Evolutionary conservation across 2,113 vertebrate genomes (phyloP), one percentile per base, ranked within the genome.

Genomic region (Propithecus coquereli): DNA sequence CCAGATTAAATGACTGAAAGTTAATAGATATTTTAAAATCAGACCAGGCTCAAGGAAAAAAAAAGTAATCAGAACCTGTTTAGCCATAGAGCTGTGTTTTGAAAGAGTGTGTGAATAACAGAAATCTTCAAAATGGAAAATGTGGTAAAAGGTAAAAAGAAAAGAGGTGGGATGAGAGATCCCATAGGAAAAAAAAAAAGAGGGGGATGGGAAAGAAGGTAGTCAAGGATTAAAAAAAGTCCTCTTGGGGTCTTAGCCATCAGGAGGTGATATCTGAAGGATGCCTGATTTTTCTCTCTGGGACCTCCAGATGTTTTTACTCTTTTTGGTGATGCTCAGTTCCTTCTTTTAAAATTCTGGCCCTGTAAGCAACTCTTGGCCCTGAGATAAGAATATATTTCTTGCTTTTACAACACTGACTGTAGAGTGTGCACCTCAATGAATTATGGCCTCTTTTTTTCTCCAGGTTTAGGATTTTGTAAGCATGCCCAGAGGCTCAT

Each of bases 361-460:
- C 23, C 65, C 70, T 92, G 87, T 22, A 76, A 90, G n/a, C 14
- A 87, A 77, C 57, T 87, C 6, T 76, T 87, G 57, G 25, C 23
- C 90, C n/a, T 66, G 71, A 95, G 45, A 91, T 92, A 94, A 94
- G 54, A 95, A n/a, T 27, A 30, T 93, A 82, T 79, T 90, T 96
- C 34, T 96, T 91, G 30, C 14, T 88, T 94, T 95, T 92, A 77
- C 88, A n/a, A 79, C n/a, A 89, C 5, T 87, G 52, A 82, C 47
- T 89, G 8, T 61, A 87, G 25, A 96, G 25, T 47, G 3, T 70
- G 66, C 91, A 95, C 71, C 66, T 91, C 7, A n/a, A 8, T 73
- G 88, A 96, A 86, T 91, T 65, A 86, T 40, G 17, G 18, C 57
- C 5, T 87, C 59, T 90, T 68, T 94, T 94, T 68, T 82, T 65